These are phyloP conservation scores for Porphyrio hochstetteri DNA, from an alignment of 2,113 vertebrate species.

Conservation along the genomic window DNA sequence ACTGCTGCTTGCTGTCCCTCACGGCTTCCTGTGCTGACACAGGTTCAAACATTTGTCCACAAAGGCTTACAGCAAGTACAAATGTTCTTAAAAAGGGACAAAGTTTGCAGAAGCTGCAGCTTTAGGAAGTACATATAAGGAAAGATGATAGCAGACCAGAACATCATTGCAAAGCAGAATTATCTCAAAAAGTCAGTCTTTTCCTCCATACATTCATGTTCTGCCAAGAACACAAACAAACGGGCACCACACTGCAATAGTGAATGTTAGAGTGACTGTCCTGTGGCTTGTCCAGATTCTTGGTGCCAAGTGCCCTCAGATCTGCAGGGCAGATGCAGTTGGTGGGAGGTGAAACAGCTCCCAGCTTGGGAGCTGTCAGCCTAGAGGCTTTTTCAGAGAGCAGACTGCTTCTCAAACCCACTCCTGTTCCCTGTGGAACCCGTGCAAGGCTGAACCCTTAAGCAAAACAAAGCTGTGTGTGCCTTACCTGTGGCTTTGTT, in stretches of 20 bases:
- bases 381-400: not conserved
- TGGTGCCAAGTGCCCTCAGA: not conserved
- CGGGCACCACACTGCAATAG: rapidly evolving
- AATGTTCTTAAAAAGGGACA: not conserved
- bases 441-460: not conserved
- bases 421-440: not conserved
- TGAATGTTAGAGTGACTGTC: not conserved
- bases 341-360: not conserved
- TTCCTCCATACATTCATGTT: not conserved
- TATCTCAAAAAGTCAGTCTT: not conserved
- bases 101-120: not conserved
- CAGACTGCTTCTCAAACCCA: not conserved
- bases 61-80: not conserved
- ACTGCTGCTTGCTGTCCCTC: not conserved
- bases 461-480: not conserved
- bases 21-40: not conserved
- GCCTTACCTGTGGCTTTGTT: not conserved
- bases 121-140: not conserved
- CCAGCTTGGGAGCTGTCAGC: not conserved
- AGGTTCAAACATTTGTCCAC: not conserved
- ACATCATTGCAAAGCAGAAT: not conserved
- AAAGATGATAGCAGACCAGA: not conserved
- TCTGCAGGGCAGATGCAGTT: not conserved
- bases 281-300: rapidly evolving
- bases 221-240: not conserved